Percentiles rank a stretch among this genome's conserved stretches.
These are phyloP conservation scores for Saturnia japonica DNA, from an alignment of 2,888 invertebrate species.

Conservation along the genomic window DNA sequence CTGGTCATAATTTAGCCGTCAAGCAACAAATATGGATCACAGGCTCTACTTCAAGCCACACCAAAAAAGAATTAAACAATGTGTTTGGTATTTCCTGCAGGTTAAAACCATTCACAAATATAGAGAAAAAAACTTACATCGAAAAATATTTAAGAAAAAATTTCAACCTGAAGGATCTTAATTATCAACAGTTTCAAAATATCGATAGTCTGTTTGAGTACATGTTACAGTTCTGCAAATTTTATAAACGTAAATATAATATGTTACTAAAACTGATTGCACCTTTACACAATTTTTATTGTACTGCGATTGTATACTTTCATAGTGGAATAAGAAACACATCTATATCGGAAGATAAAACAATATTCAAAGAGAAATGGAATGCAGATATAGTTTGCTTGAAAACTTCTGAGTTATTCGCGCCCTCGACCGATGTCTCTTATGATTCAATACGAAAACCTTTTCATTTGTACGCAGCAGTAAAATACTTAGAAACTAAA, in stretches of 20 bases:
- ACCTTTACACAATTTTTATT: conserved; percentile 12
- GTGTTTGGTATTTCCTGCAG: conserved; percentile 8
- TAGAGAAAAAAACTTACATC: conserved; percentile 24
- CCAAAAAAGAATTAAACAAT: conserved; percentile 2
- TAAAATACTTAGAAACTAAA: conserved; percentile 3
- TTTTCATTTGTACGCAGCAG: conserved; percentile 8
- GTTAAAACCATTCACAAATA: conserved; percentile 7
- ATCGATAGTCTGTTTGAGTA: conserved; percentile 17
- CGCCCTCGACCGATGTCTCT: background rate
- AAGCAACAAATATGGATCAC: conserved; percentile 27
- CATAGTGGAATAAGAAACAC: background rate
- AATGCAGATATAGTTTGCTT: background rate
- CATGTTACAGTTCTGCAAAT: conserved; percentile 4
- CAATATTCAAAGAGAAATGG: background rate
- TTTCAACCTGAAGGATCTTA: conserved; percentile 22
- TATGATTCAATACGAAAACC: conserved; percentile 5
- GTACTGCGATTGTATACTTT: background rate
- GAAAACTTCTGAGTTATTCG: background rate
- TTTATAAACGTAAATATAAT: background rate
- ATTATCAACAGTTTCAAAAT: conserved; percentile 23
- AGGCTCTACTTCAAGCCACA: conserved; percentile 29
- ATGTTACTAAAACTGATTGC: background rate
- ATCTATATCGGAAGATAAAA: background rate
- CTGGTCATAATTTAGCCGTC: background rate
- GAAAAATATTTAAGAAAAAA: conserved; percentile 26